A percentile compares a stretch with the other conserved stretches of the same genome.
These are phyloP conservation scores for Stomatorhinus walkeri DNA, from an alignment of 2,797 vertebrate species.

Conservation along the genomic window DNA sequence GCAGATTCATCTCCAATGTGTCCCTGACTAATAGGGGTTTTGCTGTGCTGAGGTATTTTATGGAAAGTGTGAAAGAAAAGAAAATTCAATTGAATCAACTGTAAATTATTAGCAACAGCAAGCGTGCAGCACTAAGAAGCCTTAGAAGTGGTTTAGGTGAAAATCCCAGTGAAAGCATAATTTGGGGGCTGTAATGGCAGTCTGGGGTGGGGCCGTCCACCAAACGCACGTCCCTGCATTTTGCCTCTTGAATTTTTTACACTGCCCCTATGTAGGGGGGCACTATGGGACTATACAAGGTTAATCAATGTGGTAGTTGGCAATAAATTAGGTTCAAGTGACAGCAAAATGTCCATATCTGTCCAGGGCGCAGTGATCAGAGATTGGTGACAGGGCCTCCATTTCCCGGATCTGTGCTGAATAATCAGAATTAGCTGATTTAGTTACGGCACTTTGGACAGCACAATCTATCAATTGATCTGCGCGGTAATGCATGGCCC, in stretches of 20 bases:
- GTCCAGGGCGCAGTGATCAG: constrained; percentile 54
- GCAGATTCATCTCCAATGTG: not conserved
- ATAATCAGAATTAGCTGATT: constrained; percentile 63
- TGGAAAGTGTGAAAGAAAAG: not conserved
- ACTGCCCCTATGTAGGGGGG: constrained; percentile 41
- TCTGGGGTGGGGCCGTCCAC: not conserved
- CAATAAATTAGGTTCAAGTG: constrained; percentile 67
- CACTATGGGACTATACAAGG: constrained; percentile 54
- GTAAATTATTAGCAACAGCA: not conserved
- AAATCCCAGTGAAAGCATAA: not conserved
- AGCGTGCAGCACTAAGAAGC: not conserved
- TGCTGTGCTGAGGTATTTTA: not conserved
- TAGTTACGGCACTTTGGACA: constrained; percentile 54
- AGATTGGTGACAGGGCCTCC: constrained; percentile 63
- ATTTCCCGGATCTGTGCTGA: constrained; percentile 60
- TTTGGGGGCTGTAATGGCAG: not conserved
- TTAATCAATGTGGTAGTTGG: constrained; percentile 69
- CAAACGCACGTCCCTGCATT: not conserved
- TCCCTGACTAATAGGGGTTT: not conserved
- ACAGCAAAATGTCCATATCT: constrained; percentile 62
- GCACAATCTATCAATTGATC: constrained; percentile 60
- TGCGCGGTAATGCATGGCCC: constrained; percentile 50
- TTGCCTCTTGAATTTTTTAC: constrained; percentile 2
- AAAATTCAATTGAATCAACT: not conserved
- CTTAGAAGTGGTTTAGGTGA: not conserved